Base-by-base conservation (phyloP, 2,113 vertebrate species). In the Phyllostomus hastatus region DNA sequence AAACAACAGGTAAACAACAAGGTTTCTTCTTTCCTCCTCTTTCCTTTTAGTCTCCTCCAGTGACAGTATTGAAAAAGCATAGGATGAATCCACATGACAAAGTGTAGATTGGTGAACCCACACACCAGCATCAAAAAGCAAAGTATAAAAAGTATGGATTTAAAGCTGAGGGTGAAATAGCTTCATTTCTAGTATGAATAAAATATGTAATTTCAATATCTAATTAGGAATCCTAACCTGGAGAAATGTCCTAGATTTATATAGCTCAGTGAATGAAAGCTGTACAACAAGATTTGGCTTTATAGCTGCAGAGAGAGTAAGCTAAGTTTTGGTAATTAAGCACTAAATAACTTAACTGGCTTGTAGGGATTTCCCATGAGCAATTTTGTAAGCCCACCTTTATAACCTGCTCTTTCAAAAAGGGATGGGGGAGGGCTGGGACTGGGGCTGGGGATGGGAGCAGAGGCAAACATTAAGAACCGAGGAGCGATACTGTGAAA, bases 241-340 rank as follows among this genome's bases (percentile, higher is more conserved):
- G 57, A 92, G 24, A 90, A 95, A 88, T 84, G 38, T n/a, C 50
- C 41, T 38, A 31, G 33, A 15, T 95, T 92, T 84, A 91, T 81
- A 91, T 54, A 38, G 26, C 41, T 88, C 43, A 72, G 38, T 73
- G 5, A 35, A 4, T 50, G 82, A 94, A 90, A 70, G 43, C 61
- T 61, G 90, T 81, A 90, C 92, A 92, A 46, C 26, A 95, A 92
- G 3, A 69, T 52, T 92, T 66, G 38, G 2, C 15, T 76, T 88
- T 90, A 67, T 15, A 72, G 41, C 50, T 81, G 10, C 48, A 94
- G 69, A 79, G 11, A 87, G 4, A 73, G 3, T 80, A 76, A 86
- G 24, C 43, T 66, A 78, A 78, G 28, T 57, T 73, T 15, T 48
- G 33, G 84, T 80, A 80, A 84, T 69, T 75, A 76, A 59, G 48